Evolutionary conservation across 30 jellyfish, hydroid and myxozoan species (phyloP), one percentile per base, ranked within the genome.

Genomic region (Aurelia coerulea): DNA sequence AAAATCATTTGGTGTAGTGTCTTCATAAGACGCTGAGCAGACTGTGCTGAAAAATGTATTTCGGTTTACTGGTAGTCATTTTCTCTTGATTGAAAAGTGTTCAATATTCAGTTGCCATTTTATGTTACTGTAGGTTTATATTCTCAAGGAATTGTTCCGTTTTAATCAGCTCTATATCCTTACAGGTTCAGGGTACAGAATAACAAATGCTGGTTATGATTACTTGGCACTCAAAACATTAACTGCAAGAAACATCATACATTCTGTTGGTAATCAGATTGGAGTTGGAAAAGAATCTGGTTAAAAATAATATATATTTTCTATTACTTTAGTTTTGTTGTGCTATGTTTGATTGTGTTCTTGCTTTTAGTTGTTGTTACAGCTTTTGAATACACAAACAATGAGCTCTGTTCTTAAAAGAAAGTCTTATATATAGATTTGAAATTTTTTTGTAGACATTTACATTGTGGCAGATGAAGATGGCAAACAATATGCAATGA

Each of bases 221-320:
- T 90, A 83, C 76, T 73, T 95, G 18, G 99, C 99, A 4, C 81
- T 95, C 51, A 90, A 91, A 90, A 90, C 97, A 2, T 70, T 95
- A n/a, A 87, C 96, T 37, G 12, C 97, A 18, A 69, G 98, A 51
- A 84, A 91, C 78, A 92, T 91, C 75, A 91, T 95, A 62, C 85
- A 87, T 60, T 88, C 97, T 29, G 98, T 95, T 91, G 99, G 99
- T 3, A 87, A 88, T 60, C 97, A 95, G 77, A 95, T 95, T 54
- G 99, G 99, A 58, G 98, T 95, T 53, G 99, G 99, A n/a, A 95
- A 95, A 83, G 99, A 95, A 60, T 95, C 99, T 37, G 99, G 99
- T 90, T n/a, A n/a, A 69, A 6, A 41, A 12, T 4, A 0, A 19
- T 65, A 59, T 17, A 0, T 31, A 37, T 19, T 19, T 35, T 68